Base-by-base conservation (phyloP, 35 echinoderm and acorn worm genomes). In the Lytechinus pictus region DNA sequence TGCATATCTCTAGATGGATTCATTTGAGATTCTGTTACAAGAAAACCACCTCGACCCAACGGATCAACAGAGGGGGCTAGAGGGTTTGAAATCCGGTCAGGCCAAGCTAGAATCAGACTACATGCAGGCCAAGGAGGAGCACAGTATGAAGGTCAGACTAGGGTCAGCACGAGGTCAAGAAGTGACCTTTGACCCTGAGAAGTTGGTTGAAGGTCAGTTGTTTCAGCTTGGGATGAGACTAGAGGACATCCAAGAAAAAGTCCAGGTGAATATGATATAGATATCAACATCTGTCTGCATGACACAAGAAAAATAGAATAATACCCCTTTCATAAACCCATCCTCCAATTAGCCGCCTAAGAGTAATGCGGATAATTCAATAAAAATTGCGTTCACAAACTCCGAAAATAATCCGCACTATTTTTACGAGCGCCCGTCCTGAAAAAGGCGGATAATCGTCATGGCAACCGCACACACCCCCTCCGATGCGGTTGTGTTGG, bases 151-250 rank as follows among this genome's bases (percentile, higher is more conserved):
- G 95, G 97, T 52, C 95, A 96, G 55, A 97, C 89, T 92, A 86
- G 97, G n/a, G 53, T 97, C 27, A 94, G 29, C 52, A 87, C 90
- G 53, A 95, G 91, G 16, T 57, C 54, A 27, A 95, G 13, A 97
- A 29, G 89, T 86, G 52, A 92, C 86, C 19, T 99, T 99, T 97
- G 98, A 99, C 94, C 96, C 98, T 1, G 96, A 99, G 66, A 98
- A 91, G 86, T 92, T 95, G 10, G 12, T 99, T 2, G 98, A 99
- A 54, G 98, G 98, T 56, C 86, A 98, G 79, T 95, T 99, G 89
- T 99, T 99, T 94, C 97, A 98, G 57, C 86, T 98, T 33, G 98
- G 98, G 52, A 98, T 99, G 97, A 95, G 97, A 86, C 54, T 99
- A 89, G 98, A 99, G 16, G 97, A 99, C 89, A 27, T 99, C 11